Evolutionary conservation across 2,888 invertebrate species (phyloP).

Genomic region (Chloroclystis v-ata): DNA sequence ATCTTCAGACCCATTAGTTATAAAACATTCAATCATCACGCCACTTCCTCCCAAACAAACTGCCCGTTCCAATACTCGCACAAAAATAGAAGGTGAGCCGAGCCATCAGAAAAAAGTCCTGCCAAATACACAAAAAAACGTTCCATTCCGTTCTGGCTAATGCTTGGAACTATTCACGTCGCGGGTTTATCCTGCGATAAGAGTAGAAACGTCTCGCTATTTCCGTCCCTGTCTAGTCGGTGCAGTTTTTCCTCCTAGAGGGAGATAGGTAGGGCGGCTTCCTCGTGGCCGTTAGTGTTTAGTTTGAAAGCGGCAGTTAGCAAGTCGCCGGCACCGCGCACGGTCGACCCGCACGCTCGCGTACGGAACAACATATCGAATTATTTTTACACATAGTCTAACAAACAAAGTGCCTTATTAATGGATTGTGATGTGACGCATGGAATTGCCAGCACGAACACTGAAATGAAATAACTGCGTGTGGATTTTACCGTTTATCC

Average conservation of each 20-base stretch:
- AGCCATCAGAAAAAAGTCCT: conserved; percentile 59
- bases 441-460: conserved; percentile 55
- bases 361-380: conserved; percentile 67
- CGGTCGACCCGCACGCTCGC: conserved; percentile 63
- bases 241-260: conserved; percentile 49
- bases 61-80: conserved; percentile 45
- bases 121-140: conserved; percentile 69
- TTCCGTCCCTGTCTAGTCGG: conserved; percentile 52
- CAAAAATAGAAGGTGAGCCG: conserved; percentile 62
- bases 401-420: conserved; percentile 68
- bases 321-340: conserved; percentile 74
- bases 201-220: conserved; percentile 48
- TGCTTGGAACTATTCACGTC: conserved; percentile 68
- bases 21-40: conserved; percentile 43
- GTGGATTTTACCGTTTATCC: conserved; percentile 64
- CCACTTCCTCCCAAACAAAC: conserved; percentile 46
- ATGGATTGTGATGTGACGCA: conserved; percentile 72
- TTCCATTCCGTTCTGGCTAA: conserved; percentile 67
- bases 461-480: conserved; percentile 55
- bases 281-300: conserved; percentile 70
- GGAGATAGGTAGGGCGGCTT: conserved; percentile 69
- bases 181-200: conserved; percentile 74
- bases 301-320: conserved; percentile 71
- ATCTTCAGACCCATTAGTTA: conserved; percentile 38
- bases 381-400: conserved; percentile 55